Conservation (phyloP, 2,797 vertebrate species). For the Lepus oiostolus region DNA sequence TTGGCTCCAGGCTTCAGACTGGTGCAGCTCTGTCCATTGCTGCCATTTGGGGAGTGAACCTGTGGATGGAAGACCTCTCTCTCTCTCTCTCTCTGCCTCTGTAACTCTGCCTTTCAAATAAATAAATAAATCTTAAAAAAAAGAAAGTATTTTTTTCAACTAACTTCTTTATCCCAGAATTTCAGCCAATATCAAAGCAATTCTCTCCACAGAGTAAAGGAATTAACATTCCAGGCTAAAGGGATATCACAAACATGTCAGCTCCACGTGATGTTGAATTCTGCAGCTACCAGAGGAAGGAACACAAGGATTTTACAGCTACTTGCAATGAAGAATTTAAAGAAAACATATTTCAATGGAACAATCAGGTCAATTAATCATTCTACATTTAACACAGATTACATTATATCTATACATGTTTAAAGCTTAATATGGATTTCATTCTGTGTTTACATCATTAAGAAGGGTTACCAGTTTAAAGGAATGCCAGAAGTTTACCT, state of each 20-base stretch:
- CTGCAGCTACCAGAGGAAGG: not conserved
- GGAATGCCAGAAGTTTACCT: conserved; percentile 5
- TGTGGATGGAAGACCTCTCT: too few species aligned
- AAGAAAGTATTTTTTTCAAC: conserved; percentile 32
- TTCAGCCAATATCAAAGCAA: conserved; percentile 44
- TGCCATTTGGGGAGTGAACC: too few species aligned
- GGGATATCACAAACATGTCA: not conserved
- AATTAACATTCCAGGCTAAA: conserved; percentile 40
- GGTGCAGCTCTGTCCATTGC: too few species aligned
- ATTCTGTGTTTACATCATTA: not conserved
- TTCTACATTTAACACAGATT: conserved; percentile 6
- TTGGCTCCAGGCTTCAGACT: too few species aligned
- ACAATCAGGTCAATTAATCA: not conserved
- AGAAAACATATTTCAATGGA: conserved; percentile 40
- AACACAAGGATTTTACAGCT: not conserved
- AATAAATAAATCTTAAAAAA: too few species aligned
- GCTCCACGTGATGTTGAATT: not conserved
- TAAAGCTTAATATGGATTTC: conserved; percentile 32
- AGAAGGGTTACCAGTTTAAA: not conserved
- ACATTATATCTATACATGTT: conserved; percentile 36
- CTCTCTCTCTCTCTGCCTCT: too few species aligned
- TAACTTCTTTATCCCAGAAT: conserved; percentile 2
- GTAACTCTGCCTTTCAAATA: too few species aligned
- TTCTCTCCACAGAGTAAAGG: not conserved
- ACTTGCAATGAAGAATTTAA: not conserved